Evolutionary conservation across 2,113 vertebrate genomes (phyloP).

Genomic region (Rutilus rutilus): DNA sequence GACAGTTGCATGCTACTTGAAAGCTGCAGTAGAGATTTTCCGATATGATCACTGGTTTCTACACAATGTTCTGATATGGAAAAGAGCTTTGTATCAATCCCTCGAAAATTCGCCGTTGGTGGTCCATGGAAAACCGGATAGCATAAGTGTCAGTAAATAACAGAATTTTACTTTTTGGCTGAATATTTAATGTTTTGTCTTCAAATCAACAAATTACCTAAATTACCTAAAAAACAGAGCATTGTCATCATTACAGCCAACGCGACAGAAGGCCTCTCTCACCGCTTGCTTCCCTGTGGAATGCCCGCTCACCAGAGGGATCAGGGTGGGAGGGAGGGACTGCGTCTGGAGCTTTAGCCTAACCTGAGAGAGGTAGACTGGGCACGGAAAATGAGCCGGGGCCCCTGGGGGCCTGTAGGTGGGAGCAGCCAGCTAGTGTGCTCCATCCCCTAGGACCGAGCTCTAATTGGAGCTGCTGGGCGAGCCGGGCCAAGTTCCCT

Average conservation of each 20-base stretch:
- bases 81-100: neutral
- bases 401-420: conserved; percentile 47
- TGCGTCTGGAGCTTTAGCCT: conserved; percentile 56
- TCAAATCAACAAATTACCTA: neutral
- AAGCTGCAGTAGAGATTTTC: neutral
- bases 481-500: conserved; percentile 59
- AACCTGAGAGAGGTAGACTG: conserved; percentile 69
- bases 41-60: neutral
- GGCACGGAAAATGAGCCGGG: conserved; percentile 58
- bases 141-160: neutral
- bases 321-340: conserved; percentile 45
- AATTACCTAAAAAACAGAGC: conserved; percentile 61
- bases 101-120: neutral
- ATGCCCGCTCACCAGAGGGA: conserved; percentile 49
- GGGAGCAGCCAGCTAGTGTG: conserved; percentile 59
- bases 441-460: conserved; percentile 65
- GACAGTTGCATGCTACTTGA: neutral
- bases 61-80: neutral
- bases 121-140: neutral
- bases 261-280: conserved; percentile 70
- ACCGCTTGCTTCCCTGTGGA: conserved; percentile 62
- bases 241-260: conserved; percentile 61
- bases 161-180: neutral
- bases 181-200: neutral
- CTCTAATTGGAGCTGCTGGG: conserved; percentile 73